Conservation (phyloP, 2,113 vertebrate genomes). For the Malurus melanocephalus region DNA sequence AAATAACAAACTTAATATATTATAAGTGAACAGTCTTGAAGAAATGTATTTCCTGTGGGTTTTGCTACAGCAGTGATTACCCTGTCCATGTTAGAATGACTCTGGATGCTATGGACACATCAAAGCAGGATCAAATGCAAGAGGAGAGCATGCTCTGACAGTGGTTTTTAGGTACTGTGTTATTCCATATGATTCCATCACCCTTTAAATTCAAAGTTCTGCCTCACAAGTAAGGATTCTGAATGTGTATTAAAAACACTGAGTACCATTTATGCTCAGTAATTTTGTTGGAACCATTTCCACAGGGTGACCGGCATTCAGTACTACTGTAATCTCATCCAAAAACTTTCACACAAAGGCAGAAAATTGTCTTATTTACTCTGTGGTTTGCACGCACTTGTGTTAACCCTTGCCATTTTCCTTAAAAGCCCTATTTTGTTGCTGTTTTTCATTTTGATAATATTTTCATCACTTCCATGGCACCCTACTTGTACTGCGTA, state of each 20-base stretch:
- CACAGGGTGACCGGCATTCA: accelerated
- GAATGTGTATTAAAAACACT: background rate
- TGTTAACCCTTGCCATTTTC: background rate
- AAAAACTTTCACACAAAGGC: background rate
- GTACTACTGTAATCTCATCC: background rate
- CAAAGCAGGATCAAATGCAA: background rate
- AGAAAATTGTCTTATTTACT: background rate
- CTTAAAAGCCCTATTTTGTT: background rate
- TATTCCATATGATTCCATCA: background rate
- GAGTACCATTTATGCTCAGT: background rate
- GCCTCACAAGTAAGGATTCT: background rate
- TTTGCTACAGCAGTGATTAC: background rate
- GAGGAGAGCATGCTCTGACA: accelerated
- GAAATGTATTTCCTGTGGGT: background rate
- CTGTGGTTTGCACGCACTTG: background rate
- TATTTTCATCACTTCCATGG: background rate
- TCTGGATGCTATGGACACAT: background rate
- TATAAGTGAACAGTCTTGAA: background rate
- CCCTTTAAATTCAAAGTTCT: background rate
- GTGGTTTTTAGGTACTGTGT: background rate
- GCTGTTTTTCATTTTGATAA: background rate
- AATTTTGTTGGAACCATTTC: background rate
- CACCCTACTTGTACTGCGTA: background rate
- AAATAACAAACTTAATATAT: background rate
- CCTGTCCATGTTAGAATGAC: background rate